phyloP scores from a whole-genome alignment of 2,797 vertebrate genomes.

The Thunnus albacares region DNA sequence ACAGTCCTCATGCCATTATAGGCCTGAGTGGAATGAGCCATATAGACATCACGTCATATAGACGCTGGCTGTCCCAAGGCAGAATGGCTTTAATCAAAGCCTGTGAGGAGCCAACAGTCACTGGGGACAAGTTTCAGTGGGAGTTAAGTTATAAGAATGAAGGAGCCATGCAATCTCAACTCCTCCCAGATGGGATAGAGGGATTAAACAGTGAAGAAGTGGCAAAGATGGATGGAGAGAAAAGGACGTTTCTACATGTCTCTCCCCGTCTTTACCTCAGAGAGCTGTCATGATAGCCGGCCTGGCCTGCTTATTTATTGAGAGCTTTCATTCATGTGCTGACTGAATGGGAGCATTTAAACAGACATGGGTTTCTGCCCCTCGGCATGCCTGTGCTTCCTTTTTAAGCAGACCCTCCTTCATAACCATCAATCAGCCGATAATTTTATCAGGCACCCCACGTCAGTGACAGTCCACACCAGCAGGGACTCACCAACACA shows the following conservation, averaged over 20 bases:
- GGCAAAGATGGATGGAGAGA: constrained; percentile 59
- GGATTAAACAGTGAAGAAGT: constrained; percentile 65
- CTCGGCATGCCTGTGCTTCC: constrained; percentile 53
- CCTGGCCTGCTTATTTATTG: constrained; percentile 76
- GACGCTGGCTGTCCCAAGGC: constrained; percentile 71
- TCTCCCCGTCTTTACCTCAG: constrained; percentile 56
- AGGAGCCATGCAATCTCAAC: constrained; percentile 50
- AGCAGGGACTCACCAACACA: constrained; percentile 61
- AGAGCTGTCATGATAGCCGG: constrained; percentile 67
- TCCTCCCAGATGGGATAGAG: constrained; percentile 52
- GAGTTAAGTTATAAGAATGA: constrained; percentile 74
- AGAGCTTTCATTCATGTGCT: constrained; percentile 69
- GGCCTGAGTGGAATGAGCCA: constrained; percentile 60
- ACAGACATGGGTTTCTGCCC: constrained; percentile 60
- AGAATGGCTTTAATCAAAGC: constrained; percentile 79
- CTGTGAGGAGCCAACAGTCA: constrained; percentile 72
- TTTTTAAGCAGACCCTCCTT: constrained; percentile 52
- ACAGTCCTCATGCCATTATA: constrained; percentile 58
- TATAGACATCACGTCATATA: constrained; percentile 49
- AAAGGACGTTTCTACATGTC: constrained; percentile 61
- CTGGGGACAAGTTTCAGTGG: constrained; percentile 71
- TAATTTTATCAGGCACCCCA: constrained; percentile 78
- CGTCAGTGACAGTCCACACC: constrained; percentile 58
- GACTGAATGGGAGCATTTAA: constrained; percentile 71
- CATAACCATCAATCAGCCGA: constrained; percentile 76